Base-by-base conservation (phyloP, 2,888 invertebrate genomes). In the Gari tellinella region DNA sequence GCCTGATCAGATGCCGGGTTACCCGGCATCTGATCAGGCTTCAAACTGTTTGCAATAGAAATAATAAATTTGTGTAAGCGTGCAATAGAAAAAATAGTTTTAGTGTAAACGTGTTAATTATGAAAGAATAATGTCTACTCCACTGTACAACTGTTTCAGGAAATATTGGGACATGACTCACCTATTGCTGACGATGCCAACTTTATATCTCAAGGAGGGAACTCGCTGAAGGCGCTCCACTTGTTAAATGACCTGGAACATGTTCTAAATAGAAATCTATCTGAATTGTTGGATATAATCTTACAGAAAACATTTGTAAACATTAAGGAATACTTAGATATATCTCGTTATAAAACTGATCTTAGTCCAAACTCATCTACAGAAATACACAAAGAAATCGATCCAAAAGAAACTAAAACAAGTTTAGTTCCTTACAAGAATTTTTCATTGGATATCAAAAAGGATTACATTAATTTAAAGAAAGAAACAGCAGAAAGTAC, bases 221-320 rank as follows among this genome's bases (percentile, higher is more conserved):
- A 94, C 85, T 96, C 96, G 0, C 93, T 96, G 70, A 90, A 93
- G 37, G 95, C 95, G 17, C 92, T 96, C 12, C 93, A 95, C 78
- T 92, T 96, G 62, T 93, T 94, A 43, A 94, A 94, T 81, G 94
- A 94, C 82, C 86, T 95, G 55, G 93, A 94, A 75, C 61, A 45
- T 45, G 43, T 55, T 31, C 77, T 87, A 31, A 80, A 65, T 46
- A 58, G 61, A 25, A 55, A 63, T 10, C 62, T 84, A 43, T 88
- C 90, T 31, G 55, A 74, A 4, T 63, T 92, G 15, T 57, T 92
- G 5, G 90, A 91, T 56, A 10, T 31, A 3, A 41, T 92, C n/a
- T 61, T 92, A 8, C 86, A 90, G 64, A 69, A 82, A 49, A 78
- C 84, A 8, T 90, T 86, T 63, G 26, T 48, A 19, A 76, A 83